Percentiles rank a stretch among this genome's conserved stretches.
phyloP scores from a whole-genome alignment of 2,797 vertebrate genomes.

The Channallabes apus region DNA sequence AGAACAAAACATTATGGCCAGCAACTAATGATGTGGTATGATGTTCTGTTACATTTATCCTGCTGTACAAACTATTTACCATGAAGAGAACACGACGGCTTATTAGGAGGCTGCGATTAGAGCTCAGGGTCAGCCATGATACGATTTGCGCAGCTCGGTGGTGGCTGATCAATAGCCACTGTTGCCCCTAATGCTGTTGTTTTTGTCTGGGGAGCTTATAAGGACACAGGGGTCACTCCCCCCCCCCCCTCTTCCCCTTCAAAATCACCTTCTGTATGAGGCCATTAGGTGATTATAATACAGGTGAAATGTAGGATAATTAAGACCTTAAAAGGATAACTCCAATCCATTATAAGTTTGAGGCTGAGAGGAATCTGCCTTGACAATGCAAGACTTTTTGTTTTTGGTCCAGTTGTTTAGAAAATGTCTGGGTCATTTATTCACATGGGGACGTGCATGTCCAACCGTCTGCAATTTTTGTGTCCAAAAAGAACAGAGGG shows the following conservation, averaged over 20 bases:
- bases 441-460: slow-evolving; percentile 19
- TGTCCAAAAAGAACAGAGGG: slow-evolving; percentile 26
- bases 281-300: background rate
- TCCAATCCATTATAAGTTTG: background rate
- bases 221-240: background rate
- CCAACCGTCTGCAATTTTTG: slow-evolving; percentile 22
- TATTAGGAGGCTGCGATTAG: background rate
- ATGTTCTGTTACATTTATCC: background rate
- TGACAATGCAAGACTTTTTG: background rate
- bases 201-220: background rate
- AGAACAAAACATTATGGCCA: background rate
- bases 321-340: background rate
- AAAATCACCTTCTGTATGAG: background rate
- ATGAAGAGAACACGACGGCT: background rate
- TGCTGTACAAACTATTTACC: background rate
- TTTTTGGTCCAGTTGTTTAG: background rate
- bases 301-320: background rate
- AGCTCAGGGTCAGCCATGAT: background rate
- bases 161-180: background rate
- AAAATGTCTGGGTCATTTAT: slow-evolving; percentile 35
- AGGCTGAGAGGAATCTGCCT: background rate
- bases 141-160: background rate
- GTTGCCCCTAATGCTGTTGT: background rate
- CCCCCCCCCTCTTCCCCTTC: no score
- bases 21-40: background rate